Percentiles rank a stretch among this genome's conserved stretches.
These are phyloP conservation scores for Borostomias antarcticus DNA, from an alignment of 2,797 vertebrate genomes.

Conservation along the genomic window DNA sequence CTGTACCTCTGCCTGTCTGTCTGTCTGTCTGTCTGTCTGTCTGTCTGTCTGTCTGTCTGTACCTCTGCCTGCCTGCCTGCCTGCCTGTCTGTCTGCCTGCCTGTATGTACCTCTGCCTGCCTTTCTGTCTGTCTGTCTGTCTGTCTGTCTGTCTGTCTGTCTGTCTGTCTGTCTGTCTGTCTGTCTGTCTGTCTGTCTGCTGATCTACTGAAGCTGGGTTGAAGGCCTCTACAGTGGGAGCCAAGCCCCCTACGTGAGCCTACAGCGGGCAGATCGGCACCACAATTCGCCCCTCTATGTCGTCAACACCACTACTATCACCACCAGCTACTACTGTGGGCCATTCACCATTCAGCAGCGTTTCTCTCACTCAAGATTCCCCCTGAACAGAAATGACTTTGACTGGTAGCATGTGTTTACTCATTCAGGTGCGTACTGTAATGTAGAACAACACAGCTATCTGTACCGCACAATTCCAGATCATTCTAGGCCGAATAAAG, in stretches of 20 bases:
- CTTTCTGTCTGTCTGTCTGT: too few species aligned
- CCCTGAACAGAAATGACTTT: constrained; percentile 27
- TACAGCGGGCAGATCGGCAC: too few species aligned
- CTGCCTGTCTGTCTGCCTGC: too few species aligned
- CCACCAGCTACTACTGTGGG: neutral
- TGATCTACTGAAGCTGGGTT: too few species aligned
- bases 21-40: neutral
- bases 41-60: too few species aligned
- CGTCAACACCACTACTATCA: neutral
- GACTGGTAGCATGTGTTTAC: constrained; percentile 17
- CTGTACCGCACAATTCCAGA: constrained; percentile 37
- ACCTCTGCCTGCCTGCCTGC: too few species aligned
- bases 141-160: too few species aligned
- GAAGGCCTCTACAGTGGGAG: too few species aligned
- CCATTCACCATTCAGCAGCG: constrained; percentile 25
- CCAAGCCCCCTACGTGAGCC: too few species aligned
- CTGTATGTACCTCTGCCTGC: too few species aligned
- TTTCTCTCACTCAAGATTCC: constrained; percentile 15
- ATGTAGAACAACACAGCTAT: constrained; percentile 23
- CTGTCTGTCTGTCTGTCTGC: neutral
- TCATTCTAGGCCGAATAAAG: constrained; percentile 45
- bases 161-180: too few species aligned
- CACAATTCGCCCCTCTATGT: too few species aligned
- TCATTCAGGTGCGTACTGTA: neutral
- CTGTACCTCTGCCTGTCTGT: neutral